A percentile compares a stretch with the other conserved stretches of the same genome.
These are phyloP conservation scores for Muscina levida DNA, from an alignment of 2,888 invertebrate species.

Conservation along the genomic window DNA sequence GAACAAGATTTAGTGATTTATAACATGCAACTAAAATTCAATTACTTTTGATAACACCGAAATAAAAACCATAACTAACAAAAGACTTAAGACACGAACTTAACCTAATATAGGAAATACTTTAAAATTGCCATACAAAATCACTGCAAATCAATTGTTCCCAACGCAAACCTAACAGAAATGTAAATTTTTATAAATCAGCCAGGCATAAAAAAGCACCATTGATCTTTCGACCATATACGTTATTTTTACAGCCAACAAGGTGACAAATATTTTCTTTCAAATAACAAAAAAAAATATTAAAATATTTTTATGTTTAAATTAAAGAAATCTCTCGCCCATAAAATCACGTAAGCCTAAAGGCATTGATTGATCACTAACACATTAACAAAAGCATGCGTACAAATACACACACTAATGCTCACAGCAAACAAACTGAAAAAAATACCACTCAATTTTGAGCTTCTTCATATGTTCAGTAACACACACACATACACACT, in stretches of 20 bases:
- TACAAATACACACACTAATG: background rate
- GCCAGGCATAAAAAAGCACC: background rate
- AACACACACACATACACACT: slow-evolving; percentile 39
- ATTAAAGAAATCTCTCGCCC: slow-evolving; percentile 31
- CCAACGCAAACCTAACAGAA: no score
- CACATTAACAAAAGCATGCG: no score
- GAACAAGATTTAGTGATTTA: no score
- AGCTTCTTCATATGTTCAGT: background rate
- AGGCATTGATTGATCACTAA: slow-evolving; percentile 33
- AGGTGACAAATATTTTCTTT: slow-evolving; percentile 37
- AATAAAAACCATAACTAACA: no score
- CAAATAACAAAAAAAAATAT: background rate
- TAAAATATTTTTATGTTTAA: slow-evolving; percentile 1
- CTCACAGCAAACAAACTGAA: background rate
- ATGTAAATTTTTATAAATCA: background rate
- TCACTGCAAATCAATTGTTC: no score
- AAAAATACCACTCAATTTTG: slow-evolving; percentile 20
- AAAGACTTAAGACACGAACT: no score
- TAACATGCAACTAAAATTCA: no score
- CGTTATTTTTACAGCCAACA: background rate
- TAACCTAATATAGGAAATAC: no score
- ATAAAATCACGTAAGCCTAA: slow-evolving; percentile 51
- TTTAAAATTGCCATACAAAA: no score
- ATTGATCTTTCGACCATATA: background rate
- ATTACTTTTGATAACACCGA: no score